Conservation (phyloP, 2,888 invertebrate genomes). For the Lithophane ornitopus region DNA sequence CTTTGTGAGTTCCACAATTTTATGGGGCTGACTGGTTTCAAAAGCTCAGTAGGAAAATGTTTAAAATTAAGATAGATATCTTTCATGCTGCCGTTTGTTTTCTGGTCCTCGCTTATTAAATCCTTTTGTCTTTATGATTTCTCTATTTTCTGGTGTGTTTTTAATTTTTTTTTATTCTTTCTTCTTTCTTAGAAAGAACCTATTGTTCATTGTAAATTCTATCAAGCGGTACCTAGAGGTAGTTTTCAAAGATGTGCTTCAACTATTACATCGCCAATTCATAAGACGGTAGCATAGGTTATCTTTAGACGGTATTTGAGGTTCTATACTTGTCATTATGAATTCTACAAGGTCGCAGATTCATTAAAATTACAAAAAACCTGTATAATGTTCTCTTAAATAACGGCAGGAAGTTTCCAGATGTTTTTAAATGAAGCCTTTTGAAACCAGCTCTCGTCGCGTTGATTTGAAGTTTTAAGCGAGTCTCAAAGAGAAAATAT, state of each 20-base stretch:
- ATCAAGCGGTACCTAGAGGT: background rate
- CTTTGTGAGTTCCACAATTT: slow-evolving; percentile 28
- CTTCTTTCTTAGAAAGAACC: no score
- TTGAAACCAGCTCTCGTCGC: slow-evolving; percentile 36
- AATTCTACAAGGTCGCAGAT: background rate
- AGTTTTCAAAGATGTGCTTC: no score
- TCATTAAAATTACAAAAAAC: slow-evolving; percentile 4
- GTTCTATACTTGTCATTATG: background rate
- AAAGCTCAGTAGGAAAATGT: background rate
- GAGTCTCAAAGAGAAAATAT: slow-evolving; percentile 47
- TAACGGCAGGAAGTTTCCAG: slow-evolving; percentile 15
- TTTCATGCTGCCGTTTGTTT: background rate
- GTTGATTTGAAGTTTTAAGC: slow-evolving; percentile 44
- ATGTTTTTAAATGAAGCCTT: slow-evolving; percentile 49
- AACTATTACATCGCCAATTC: no score
- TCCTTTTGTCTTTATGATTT: background rate
- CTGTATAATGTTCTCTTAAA: background rate
- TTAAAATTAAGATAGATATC: background rate
- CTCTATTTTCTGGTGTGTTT: background rate
- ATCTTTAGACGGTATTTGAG: background rate
- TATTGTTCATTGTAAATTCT: background rate
- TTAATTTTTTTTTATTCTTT: no score
- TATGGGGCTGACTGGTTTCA: background rate
- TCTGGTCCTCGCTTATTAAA: background rate
- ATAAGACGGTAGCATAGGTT: background rate